phyloP scores from a whole-genome alignment of 2,797 vertebrate genomes.

The Takifugu rubripes region DNA sequence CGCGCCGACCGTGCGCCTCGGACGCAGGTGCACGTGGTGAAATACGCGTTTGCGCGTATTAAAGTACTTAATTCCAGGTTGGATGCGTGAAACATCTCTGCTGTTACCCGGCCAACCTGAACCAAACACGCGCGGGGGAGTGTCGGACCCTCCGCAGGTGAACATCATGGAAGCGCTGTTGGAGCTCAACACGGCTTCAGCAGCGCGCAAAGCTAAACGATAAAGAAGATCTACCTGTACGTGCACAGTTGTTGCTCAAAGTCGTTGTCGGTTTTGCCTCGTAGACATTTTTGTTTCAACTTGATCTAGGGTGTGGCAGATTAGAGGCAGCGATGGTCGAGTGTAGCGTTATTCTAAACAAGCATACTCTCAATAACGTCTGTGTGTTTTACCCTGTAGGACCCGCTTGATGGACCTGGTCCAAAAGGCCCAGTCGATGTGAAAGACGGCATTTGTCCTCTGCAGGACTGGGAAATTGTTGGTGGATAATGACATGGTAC shows the following conservation, averaged over 20 bases:
- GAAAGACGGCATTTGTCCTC: constrained; percentile 12
- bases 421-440: constrained; percentile 9
- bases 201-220: too few relatives aligned
- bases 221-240: neutral
- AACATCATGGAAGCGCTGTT: constrained; percentile 10
- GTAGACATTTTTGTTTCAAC: neutral
- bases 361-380: constrained; percentile 22
- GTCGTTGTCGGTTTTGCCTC: too few relatives aligned
- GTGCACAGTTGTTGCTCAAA: too few relatives aligned
- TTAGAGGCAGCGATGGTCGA: constrained; percentile 14
- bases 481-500: too few relatives aligned
- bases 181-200: constrained; percentile 4
- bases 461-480: neutral
- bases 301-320: constrained; percentile 40
- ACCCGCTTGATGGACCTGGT: constrained; percentile 44
- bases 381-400: constrained; percentile 54
- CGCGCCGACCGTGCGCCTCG: neutral
- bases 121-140: constrained; percentile 40
- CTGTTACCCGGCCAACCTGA: constrained; percentile 58
- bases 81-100: constrained; percentile 31
- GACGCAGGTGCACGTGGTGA: constrained; percentile 10
- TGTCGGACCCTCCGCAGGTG: constrained; percentile 50
- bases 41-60: neutral
- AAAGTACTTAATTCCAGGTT: too few relatives aligned
- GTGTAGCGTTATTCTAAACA: constrained; percentile 7